Conservation (phyloP, 2,797 vertebrate species). For the Emydoidea blandingii region DNA sequence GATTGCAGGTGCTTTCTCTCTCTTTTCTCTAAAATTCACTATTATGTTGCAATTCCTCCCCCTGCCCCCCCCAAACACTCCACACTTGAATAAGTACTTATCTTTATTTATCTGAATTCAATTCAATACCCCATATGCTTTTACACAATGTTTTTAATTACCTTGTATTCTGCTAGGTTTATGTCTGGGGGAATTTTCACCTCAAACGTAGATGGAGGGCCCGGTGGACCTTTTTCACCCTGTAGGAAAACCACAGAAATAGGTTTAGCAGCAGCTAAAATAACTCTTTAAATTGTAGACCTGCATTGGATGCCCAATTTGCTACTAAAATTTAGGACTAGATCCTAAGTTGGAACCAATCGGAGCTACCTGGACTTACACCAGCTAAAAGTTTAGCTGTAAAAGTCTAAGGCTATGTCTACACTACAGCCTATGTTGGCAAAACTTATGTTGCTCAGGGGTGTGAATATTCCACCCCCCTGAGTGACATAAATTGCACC, state of each 20-base stretch:
- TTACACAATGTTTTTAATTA: slow-evolving; percentile 59
- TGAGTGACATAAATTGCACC: not conserved
- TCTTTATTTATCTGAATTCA: not conserved
- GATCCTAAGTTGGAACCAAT: not conserved
- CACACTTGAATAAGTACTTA: not conserved
- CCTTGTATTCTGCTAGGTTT: slow-evolving; percentile 75
- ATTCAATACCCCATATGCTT: not conserved
- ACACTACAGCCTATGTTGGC: not conserved
- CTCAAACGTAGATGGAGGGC: slow-evolving; percentile 69
- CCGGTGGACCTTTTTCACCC: slow-evolving; percentile 83
- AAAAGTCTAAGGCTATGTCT: not conserved
- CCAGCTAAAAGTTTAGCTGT: not conserved
- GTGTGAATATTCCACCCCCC: not conserved
- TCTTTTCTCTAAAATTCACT: not conserved
- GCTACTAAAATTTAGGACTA: not conserved
- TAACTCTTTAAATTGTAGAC: not conserved
- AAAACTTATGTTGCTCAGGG: not conserved
- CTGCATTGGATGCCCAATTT: not conserved
- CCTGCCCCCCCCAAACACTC: no score
- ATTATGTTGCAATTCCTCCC: not conserved
- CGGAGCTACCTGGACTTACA: not conserved
- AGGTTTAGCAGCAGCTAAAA: not conserved
- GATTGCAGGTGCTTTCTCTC: not conserved
- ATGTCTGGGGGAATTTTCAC: not conserved
- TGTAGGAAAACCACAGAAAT: slow-evolving; percentile 55